phyloP scores from a whole-genome alignment of 2,888 invertebrate species.

The Rhagonycha lutea region DNA sequence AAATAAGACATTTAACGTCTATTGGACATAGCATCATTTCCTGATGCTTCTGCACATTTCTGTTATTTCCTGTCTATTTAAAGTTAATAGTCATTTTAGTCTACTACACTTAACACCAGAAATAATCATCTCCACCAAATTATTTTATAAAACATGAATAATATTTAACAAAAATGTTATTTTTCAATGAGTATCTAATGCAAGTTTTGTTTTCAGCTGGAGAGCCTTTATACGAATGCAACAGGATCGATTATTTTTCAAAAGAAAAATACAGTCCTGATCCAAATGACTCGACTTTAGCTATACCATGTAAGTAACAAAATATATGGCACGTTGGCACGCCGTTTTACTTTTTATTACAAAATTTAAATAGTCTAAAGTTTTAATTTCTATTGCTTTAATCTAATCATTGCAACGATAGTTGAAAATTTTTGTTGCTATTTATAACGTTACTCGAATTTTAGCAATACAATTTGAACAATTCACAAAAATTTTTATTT shows the following conservation, averaged over 20 bases:
- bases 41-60: slow-evolving; percentile 34
- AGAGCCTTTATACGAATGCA: slow-evolving; percentile 71
- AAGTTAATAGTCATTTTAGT: slow-evolving; percentile 35
- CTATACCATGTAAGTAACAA: slow-evolving; percentile 85
- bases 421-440: too few relatives aligned
- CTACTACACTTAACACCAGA: slow-evolving; percentile 21
- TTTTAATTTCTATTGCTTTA: too few relatives aligned
- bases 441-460: too few relatives aligned
- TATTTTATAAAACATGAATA: neutral
- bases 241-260: slow-evolving; percentile 87
- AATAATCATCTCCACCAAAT: neutral
- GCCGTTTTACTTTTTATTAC: too few relatives aligned
- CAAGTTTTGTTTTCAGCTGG: slow-evolving; percentile 63
- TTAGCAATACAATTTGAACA: too few relatives aligned
- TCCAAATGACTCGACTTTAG: slow-evolving; percentile 87
- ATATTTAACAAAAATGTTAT: neutral
- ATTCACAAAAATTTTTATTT: too few relatives aligned
- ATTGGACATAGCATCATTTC: slow-evolving; percentile 37
- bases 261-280: slow-evolving; percentile 85
- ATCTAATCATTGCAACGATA: too few relatives aligned
- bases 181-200: neutral
- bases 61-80: slow-evolving; percentile 39
- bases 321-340: too few relatives aligned
- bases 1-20: slow-evolving; percentile 34
- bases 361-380: too few relatives aligned